Percentiles rank a stretch among this genome's conserved stretches.
Evolutionary conservation across 2,888 invertebrate genomes (phyloP).

Genomic region (Callinectes sapidus): DNA sequence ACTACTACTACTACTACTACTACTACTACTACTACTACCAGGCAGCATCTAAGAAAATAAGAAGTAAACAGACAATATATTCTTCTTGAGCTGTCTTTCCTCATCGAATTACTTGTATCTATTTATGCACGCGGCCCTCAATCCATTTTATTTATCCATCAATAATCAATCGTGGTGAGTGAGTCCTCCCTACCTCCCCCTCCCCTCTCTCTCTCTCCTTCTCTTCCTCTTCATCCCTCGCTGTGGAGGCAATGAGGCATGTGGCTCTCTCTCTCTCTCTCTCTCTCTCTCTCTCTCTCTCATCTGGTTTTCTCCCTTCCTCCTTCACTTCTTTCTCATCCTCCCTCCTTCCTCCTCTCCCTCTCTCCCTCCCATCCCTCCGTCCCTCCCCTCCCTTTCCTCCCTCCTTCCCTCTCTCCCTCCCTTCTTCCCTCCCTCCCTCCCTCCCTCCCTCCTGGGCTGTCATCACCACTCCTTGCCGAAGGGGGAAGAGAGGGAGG

Average conservation of each 20-base stretch:
- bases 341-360: background rate
- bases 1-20: conserved; percentile 32
- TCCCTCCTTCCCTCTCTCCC: background rate
- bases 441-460: background rate
- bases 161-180: background rate
- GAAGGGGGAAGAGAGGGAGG: background rate
- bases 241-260: conserved; percentile 18
- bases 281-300: background rate
- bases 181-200: background rate
- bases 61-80: background rate
- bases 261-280: background rate
- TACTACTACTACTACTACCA: conserved; percentile 21
- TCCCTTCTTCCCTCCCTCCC: background rate
- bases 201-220: background rate
- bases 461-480: conserved; percentile 12
- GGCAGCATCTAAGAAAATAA: background rate
- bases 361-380: background rate
- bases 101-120: background rate
- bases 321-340: background rate
- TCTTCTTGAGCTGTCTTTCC: background rate
- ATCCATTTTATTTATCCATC: background rate
- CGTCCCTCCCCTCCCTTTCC: background rate
- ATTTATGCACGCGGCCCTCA: background rate
- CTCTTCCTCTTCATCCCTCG: background rate
- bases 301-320: too few relatives aligned